Evolutionary conservation across 2,888 invertebrate genomes (phyloP).

Genomic region (Leistus spinibarbis): DNA sequence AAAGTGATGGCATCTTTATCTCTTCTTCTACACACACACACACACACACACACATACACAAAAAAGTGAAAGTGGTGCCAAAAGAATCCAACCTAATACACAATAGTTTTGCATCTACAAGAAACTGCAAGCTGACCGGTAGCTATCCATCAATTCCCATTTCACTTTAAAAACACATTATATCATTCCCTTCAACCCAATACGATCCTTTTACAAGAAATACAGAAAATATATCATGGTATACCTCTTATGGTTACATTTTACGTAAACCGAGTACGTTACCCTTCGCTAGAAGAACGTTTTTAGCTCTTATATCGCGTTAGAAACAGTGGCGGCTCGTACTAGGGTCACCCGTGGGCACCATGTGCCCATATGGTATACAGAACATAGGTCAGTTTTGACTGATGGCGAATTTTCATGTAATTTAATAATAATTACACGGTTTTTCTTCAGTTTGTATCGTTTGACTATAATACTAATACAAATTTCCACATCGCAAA

Average conservation of each 20-base stretch:
- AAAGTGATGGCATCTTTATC: slow-evolving; percentile 23
- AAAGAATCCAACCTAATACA: background rate
- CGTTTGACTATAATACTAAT: too few species aligned
- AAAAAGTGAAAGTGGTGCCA: slow-evolving; percentile 32
- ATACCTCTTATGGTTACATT: background rate
- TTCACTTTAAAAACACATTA: slow-evolving; percentile 15
- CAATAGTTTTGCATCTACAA: slow-evolving; percentile 20
- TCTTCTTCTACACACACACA: background rate
- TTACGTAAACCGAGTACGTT: slow-evolving; percentile 19
- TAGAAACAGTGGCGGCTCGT: too few species aligned
- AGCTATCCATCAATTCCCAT: slow-evolving; percentile 28
- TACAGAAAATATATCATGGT: slow-evolving; percentile 15
- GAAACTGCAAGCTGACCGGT: slow-evolving; percentile 20
- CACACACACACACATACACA: background rate
- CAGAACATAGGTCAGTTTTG: too few species aligned
- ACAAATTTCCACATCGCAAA: too few species aligned
- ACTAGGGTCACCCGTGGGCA: too few species aligned
- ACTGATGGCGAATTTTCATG: too few species aligned
- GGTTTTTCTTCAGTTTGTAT: too few species aligned
- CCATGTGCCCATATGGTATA: too few species aligned
- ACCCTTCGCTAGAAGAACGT: background rate
- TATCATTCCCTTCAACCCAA: background rate
- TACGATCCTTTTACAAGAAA: background rate
- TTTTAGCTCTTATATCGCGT: background rate
- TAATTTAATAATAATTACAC: too few species aligned